Percentiles rank a stretch among this genome's conserved stretches.
Conservation (phyloP, 2,113 vertebrate species). For the Turnix velox region DNA sequence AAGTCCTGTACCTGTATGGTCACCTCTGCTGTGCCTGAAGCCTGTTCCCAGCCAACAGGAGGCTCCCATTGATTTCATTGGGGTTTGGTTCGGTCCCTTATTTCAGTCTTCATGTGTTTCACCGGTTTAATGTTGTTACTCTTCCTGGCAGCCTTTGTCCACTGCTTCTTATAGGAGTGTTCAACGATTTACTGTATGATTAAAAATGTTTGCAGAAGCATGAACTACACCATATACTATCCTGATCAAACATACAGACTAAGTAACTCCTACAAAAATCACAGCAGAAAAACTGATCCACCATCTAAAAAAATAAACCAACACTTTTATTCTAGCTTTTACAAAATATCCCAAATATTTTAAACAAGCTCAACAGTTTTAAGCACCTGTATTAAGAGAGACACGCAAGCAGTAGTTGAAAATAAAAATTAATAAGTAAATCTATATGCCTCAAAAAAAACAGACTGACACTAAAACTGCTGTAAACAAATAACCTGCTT, state of each 20-base stretch:
- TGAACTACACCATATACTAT: background rate
- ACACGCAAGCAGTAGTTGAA: background rate
- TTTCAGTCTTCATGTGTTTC: background rate
- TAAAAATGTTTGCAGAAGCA: background rate
- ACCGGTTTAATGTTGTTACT: background rate
- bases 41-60: background rate
- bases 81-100: background rate
- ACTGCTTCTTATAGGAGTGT: background rate
- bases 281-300: background rate
- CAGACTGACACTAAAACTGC: background rate
- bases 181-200: background rate
- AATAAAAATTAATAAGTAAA: slow-evolving; percentile 1
- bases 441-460: background rate
- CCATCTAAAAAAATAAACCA: background rate
- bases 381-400: background rate
- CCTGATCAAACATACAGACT: background rate
- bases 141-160: background rate
- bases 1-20: background rate
- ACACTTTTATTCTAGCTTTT: background rate
- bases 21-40: background rate
- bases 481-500: background rate
- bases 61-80: background rate
- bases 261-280: background rate
- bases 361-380: background rate
- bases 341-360: background rate